Percentiles rank a stretch among this genome's conserved stretches.
These are phyloP conservation scores for Urocitellus parryii DNA, from an alignment of 2,113 vertebrate species.

Conservation along the genomic window DNA sequence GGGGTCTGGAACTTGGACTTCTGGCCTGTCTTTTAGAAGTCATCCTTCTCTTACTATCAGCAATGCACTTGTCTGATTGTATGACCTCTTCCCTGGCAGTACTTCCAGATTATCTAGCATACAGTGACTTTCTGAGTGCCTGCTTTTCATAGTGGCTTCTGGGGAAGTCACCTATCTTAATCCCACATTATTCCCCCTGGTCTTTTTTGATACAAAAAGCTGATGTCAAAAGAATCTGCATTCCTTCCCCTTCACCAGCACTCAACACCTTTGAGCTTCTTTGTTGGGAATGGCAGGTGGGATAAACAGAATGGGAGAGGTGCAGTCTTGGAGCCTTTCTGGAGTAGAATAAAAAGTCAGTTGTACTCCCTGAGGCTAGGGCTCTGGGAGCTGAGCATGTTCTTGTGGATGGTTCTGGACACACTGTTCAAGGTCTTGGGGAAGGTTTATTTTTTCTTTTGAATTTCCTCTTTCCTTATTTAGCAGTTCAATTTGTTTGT, in stretches of 20 bases:
- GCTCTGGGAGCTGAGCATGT: not conserved
- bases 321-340: not conserved
- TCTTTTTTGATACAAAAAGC: not conserved
- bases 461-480: not conserved
- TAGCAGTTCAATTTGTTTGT: not conserved
- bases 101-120: not conserved
- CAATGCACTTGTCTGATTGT: not conserved
- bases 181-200: not conserved
- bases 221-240: not conserved
- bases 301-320: not conserved
- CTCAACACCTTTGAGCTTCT: not conserved
- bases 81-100: not conserved
- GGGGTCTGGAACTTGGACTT: not conserved
- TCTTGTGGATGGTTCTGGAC: not conserved
- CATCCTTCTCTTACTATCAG: not conserved
- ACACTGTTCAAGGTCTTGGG: not conserved
- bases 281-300: not conserved
- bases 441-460: no score
- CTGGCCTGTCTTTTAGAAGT: not conserved
- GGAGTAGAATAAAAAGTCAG: not conserved
- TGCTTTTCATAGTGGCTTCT: not conserved
- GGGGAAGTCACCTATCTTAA: not conserved
- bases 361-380: not conserved
- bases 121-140: not conserved
- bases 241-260: not conserved